Conservation (phyloP, 1,140 invertebrate species). For the Meloidogyne hapla region DNA sequence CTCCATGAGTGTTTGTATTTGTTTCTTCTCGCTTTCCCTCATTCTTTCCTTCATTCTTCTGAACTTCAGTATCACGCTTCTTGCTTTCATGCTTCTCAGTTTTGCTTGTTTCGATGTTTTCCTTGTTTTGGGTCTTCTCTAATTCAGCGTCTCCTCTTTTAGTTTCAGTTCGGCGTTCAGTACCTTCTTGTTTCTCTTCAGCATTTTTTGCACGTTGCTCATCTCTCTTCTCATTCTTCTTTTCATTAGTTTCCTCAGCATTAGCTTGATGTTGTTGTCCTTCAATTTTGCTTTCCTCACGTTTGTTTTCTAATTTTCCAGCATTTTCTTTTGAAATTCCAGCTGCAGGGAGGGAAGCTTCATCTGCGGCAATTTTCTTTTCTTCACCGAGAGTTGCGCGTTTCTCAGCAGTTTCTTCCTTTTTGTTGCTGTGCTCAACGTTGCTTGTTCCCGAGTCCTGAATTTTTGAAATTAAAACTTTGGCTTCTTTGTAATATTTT, state of each 20-base stretch:
- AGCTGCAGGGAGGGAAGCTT: background rate
- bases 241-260: conserved; percentile 5
- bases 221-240: background rate
- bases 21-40: background rate
- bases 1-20: conserved; percentile 5
- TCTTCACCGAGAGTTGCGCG: background rate
- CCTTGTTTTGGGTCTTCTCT: background rate
- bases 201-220: conserved; percentile 1
- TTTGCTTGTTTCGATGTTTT: conserved; percentile 3
- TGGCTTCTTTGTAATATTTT: too few relatives aligned
- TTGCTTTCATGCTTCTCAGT: conserved; percentile 12
- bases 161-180: background rate
- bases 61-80: background rate
- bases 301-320: background rate
- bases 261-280: background rate
- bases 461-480: background rate
- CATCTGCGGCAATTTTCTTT: background rate
- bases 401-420: background rate
- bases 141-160: background rate
- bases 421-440: background rate
- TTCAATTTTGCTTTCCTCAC: background rate
- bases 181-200: conserved; percentile 10
- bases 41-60: background rate
- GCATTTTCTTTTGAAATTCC: background rate
- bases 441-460: background rate